Evolutionary conservation across 2,888 invertebrate genomes (phyloP).

Genomic region (Nycteola revayana): DNA sequence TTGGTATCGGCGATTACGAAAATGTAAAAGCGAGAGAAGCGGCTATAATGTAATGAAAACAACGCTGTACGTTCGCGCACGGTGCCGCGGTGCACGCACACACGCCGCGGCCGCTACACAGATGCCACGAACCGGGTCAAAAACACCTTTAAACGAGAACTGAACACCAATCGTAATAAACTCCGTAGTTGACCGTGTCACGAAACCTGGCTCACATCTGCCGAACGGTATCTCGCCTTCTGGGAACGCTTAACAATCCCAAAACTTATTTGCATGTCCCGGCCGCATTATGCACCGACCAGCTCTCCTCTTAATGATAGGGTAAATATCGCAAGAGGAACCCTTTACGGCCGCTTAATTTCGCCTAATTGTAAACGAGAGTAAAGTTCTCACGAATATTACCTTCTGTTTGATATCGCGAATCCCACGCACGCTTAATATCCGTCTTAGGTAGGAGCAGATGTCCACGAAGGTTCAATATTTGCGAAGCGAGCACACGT

Average conservation of each 20-base stretch:
- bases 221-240: constrained; percentile 77
- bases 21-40: constrained; percentile 77
- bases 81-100: constrained; percentile 53
- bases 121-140: constrained; percentile 73
- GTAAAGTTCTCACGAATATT: constrained; percentile 77
- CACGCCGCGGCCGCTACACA: constrained; percentile 41
- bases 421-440: constrained; percentile 71
- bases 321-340: constrained; percentile 67
- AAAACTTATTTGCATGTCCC: constrained; percentile 78
- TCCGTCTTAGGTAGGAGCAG: constrained; percentile 60
- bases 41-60: constrained; percentile 76
- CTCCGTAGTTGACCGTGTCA: constrained; percentile 77
- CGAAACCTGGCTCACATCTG: constrained; percentile 69
- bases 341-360: constrained; percentile 70
- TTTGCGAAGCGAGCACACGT: constrained; percentile 58
- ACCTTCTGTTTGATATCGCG: constrained; percentile 64
- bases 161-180: constrained; percentile 74
- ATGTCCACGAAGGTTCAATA: constrained; percentile 56
- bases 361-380: constrained; percentile 71
- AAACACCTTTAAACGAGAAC: constrained; percentile 77
- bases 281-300: constrained; percentile 64
- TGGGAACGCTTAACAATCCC: constrained; percentile 76
- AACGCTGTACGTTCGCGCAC: constrained; percentile 59
- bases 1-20: constrained; percentile 74
- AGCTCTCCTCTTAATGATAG: constrained; percentile 67